Evolutionary conservation across 1,140 invertebrate genomes (phyloP), one percentile per base, ranked within the genome.

Genomic region (Platyscapa corneri): DNA sequence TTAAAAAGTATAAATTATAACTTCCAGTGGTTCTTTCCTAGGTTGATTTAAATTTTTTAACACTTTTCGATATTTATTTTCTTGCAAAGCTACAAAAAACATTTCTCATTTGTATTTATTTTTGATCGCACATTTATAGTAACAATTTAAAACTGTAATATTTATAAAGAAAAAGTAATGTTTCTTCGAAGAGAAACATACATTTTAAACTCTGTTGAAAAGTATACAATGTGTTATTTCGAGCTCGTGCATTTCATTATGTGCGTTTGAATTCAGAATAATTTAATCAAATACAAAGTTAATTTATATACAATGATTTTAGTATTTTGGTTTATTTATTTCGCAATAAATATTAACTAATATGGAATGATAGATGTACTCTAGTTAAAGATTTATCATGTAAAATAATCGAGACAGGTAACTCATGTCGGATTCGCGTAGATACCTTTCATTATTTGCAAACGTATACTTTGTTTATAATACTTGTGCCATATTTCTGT

Each of bases 401-500:
- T 83, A 53, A 78, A 84, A 32, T 23, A 78, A 70, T 65, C 34
- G 12, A 12, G 27, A 72, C 56, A 67, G 18, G 5, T 60, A 56
- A 77, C 49, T 65, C 12, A 27, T 37, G 8, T 64, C 49, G 12
- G 16, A 70, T 70, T 37, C 37, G 30, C 34, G n/a, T 32, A 70
- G 14, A 8, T 27, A 14, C 34, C 8, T 81, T 65, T 84, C 74
- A 70, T 80, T 75, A 84, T 84, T 84, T 60, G 72, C 64, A n/a
- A 72, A 79, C 70, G 27, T 56, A 56, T 46, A 56, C 42, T 78
- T 78, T 84, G 76, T 84, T 84, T 84, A 79, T 72, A 72, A 39
- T 39, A 72, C 46, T 72, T 83, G 74, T 77, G 56, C 74, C 46
- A 83, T 65, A 65, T 83, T 82, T 82, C 49, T 60, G 34, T 23